These are phyloP conservation scores for Muscina levida DNA, from an alignment of 2,888 invertebrate genomes.

Conservation along the genomic window DNA sequence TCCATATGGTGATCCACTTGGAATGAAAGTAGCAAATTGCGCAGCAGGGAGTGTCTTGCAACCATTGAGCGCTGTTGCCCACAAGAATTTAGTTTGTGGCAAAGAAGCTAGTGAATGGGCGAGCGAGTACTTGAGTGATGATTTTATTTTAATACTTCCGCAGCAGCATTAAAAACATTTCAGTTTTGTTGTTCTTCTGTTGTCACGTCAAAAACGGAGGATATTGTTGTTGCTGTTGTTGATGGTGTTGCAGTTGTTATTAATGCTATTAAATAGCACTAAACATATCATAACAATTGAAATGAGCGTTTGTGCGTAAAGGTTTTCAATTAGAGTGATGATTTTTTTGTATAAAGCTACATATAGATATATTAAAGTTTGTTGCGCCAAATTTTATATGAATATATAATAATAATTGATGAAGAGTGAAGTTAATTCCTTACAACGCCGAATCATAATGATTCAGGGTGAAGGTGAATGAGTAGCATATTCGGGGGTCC, in stretches of 20 bases:
- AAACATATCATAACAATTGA: conserved; percentile 11
- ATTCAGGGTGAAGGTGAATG: too few species aligned
- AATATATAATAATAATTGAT: too few species aligned
- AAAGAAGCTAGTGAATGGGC: background rate
- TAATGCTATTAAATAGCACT: conserved; percentile 28
- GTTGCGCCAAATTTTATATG: too few species aligned
- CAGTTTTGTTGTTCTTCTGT: too few species aligned
- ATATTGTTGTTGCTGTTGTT: background rate
- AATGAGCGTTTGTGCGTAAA: too few species aligned
- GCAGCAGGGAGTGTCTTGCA: conserved; percentile 58
- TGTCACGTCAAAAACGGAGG: background rate
- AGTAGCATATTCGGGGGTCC: too few species aligned
- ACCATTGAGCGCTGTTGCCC: conserved; percentile 16
- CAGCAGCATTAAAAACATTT: conserved; percentile 11
- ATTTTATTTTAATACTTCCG: conserved; percentile 31
- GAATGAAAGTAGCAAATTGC: conserved; percentile 3
- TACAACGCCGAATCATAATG: too few species aligned
- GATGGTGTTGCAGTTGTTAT: conserved; percentile 1
- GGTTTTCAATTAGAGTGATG: too few species aligned
- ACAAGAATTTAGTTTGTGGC: too few species aligned
- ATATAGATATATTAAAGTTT: too few species aligned
- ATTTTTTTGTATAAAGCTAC: too few species aligned
- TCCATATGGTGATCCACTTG: conserved; percentile 7
- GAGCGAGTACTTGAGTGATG: background rate
- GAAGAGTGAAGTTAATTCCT: too few species aligned